phyloP scores from a whole-genome alignment of 2,888 invertebrate genomes.

The Lithophane leautieri region DNA sequence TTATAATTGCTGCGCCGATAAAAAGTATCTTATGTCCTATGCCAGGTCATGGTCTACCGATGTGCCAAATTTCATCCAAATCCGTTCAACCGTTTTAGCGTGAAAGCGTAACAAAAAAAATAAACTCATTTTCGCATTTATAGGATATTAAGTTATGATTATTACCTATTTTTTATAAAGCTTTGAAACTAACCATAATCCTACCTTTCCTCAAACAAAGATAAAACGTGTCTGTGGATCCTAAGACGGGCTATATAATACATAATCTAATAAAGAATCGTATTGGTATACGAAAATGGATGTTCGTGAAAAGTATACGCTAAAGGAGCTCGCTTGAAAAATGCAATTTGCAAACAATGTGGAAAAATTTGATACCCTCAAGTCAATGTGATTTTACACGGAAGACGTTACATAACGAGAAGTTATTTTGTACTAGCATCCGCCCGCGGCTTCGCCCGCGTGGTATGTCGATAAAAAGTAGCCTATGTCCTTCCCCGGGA shows the following conservation, averaged over 20 bases:
- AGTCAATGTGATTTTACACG: constrained; percentile 26
- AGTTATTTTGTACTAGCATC: too few species aligned
- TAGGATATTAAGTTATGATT: too few species aligned
- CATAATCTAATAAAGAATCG: constrained; percentile 41
- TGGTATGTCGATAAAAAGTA: too few species aligned
- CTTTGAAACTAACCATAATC: neutral
- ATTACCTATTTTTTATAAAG: neutral
- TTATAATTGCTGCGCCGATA: too few species aligned
- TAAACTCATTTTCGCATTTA: too few species aligned
- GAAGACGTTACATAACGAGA: neutral
- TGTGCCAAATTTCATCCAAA: too few species aligned
- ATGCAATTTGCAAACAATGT: constrained; percentile 54
- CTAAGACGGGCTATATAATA: neutral
- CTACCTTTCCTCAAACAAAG: neutral
- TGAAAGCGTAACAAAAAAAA: too few species aligned
- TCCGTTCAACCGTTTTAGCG: too few species aligned
- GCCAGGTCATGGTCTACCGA: too few species aligned
- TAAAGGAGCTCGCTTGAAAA: constrained; percentile 39
- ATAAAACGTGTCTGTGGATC: neutral
- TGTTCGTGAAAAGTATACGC: constrained; percentile 42
- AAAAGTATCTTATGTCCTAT: too few species aligned
- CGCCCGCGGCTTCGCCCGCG: too few species aligned
- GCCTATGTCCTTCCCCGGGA: too few species aligned
- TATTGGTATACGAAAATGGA: constrained; percentile 46
- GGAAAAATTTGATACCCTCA: constrained; percentile 23